Evolutionary conservation across 2,888 invertebrate species (phyloP), one percentile per base, ranked within the genome.

Genomic region (Parapristionchus giblindavisi): DNA sequence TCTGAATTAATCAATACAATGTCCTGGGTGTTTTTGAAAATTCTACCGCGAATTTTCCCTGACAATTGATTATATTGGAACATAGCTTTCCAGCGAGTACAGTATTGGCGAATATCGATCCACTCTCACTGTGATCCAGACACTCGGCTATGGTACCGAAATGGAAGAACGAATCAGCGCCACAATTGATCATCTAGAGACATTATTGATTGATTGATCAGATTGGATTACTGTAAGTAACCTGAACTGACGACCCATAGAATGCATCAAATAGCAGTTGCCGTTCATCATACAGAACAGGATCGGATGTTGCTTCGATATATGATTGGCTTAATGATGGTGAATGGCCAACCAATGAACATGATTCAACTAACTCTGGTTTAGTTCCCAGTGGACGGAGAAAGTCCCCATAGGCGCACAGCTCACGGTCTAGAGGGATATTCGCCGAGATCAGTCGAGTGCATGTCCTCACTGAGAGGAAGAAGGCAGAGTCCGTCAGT

Each of bases 361-460:
- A 24, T 54, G 17, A 40, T 5, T 61, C 2, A 24, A 58, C 61
- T n/a, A 38, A 43, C 74, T 83, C 83, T 8, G 89, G 86, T 8
- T 78, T 58, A 11, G 77, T 79, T 4, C 89, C 89, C 21, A 90
- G 81, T 14, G 89, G 86, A 75, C 89, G 88, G 70, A 90, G 83
- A 79, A 90, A 90, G 80, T 90, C 89, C 3, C 89, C 89, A 82
- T 90, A 90, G 40, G 88, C 89, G 83, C 89, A 89, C 65, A 90
- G 88, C 83, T 90, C 90, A 82, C 88, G 88, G 1, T 56, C 68
- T 11, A 54, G 78, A 75, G 60, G 89, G 17, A 17, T 11, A 36
- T 61, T n/a, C 21, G 14, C n/a, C 3, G 29, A 32, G 66, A 66
- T 8, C 27, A 51, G 34, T n/a, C 8, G 6, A 29, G 27, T 34